Percentiles rank a stretch among this genome's conserved stretches.
Evolutionary conservation across 2,113 vertebrate species (phyloP).

Genomic region (Carassius auratus): DNA sequence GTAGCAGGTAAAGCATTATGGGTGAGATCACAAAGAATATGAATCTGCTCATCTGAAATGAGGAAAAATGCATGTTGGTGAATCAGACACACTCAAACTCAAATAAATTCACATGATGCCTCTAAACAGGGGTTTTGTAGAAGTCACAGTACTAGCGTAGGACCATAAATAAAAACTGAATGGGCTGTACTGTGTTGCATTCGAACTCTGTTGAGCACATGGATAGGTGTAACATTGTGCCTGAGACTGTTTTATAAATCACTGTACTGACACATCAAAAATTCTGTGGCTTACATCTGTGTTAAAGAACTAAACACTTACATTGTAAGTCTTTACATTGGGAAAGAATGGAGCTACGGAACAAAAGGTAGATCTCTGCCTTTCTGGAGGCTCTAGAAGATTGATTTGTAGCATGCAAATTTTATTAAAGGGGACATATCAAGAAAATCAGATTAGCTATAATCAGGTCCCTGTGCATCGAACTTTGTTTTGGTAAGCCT

Average conservation of each 20-base stretch:
- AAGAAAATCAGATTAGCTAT: too few species aligned
- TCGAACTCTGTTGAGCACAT: neutral
- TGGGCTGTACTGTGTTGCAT: neutral
- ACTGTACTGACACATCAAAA: neutral
- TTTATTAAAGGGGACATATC: neutral
- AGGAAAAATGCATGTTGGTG: neutral
- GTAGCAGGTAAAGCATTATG: constrained; percentile 86
- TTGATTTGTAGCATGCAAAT: neutral
- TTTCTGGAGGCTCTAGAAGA: neutral
- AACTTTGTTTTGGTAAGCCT: too few species aligned
- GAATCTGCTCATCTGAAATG: constrained; percentile 87
- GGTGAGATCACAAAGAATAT: constrained; percentile 87
- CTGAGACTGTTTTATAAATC: neutral
- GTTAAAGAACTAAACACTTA: constrained; percentile 8
- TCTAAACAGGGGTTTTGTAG: too few species aligned
- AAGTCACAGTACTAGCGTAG: neutral
- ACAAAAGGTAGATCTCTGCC: constrained; percentile 22
- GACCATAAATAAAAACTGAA: neutral
- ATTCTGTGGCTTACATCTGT: neutral
- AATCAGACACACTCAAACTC: too few species aligned
- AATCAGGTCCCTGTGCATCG: too few species aligned
- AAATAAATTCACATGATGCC: neutral
- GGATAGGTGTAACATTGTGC: neutral
- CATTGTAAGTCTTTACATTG: neutral
- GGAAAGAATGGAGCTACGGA: neutral